Evolutionary conservation across 2,113 vertebrate genomes (phyloP).

Genomic region (Sebastes schlegelii): DNA sequence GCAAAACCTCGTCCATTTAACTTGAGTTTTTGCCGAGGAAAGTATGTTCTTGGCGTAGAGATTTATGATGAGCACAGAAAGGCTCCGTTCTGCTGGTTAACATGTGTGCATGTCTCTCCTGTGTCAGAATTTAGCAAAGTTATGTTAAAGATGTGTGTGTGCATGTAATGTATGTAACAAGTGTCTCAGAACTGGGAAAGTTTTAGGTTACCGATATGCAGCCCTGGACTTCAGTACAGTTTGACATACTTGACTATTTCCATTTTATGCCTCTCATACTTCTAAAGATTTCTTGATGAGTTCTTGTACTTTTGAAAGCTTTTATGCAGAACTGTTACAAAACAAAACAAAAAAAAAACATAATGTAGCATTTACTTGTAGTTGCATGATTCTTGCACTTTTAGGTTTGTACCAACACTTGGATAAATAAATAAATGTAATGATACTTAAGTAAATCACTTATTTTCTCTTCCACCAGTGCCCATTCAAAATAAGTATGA

Average conservation of each 20-base stretch:
- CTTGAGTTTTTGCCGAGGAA: background rate
- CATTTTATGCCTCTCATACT: background rate
- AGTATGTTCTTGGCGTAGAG: background rate
- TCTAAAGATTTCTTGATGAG: background rate
- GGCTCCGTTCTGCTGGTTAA: background rate
- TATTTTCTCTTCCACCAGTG: background rate
- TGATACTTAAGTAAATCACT: no score
- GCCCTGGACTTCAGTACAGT: background rate
- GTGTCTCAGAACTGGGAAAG: background rate
- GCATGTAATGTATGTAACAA: background rate
- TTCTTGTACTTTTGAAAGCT: background rate
- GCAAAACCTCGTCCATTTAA: background rate
- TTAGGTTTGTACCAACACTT: no score
- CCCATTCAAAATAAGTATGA: background rate
- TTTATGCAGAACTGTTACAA: background rate
- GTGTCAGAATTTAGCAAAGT: constrained; percentile 5
- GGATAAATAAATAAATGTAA: no score
- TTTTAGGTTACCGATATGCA: background rate
- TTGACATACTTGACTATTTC: background rate
- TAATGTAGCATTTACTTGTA: no score
- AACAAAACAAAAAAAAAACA: background rate
- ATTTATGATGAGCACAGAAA: background rate
- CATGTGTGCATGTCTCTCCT: background rate
- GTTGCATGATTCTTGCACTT: no score
- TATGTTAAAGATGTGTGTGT: constrained; percentile 12